Base-by-base conservation (phyloP, 2,113 vertebrate genomes). In the Synchiropus splendidus region DNA sequence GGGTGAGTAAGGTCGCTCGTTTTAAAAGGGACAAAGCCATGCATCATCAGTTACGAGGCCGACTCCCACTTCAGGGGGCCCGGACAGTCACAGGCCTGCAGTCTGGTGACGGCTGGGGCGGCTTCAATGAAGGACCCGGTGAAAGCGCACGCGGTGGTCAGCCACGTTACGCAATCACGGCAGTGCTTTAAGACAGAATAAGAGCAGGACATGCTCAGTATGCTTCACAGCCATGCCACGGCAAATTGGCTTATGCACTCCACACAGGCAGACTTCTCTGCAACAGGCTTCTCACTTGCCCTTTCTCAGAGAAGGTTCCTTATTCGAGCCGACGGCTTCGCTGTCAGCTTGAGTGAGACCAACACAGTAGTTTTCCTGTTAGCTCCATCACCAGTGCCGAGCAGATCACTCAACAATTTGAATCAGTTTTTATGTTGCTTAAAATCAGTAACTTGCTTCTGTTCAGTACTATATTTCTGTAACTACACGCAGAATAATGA, bases 191-290 rank as follows among this genome's bases (percentile, higher is more conserved):
- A 77, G 70, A 73, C 69, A 17, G 54, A 74, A 49, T 58, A 69
- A 64, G 59, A 74, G 50, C 71, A 52, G 62, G 60, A 67, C 74
- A 68, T 74, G 76, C 78, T 80, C 81, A 78, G 74, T 82, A 63
- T 67, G 59, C 67, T 45, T 60, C 52, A 48, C 12, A 63, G 59
- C 70, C 47, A 58, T 77, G 75, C 75, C 75, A 75, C 60, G 69
- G 72, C 75, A 77, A 82, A 82, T 79, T 79, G 79, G 79, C 78
- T 83, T 78, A 77, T 75, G 63, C 61, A 59, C 54, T 63, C 52
- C 63, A 66, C 62, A 58, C 67, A 59, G 61, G 45, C 65, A 61
- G 69, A 70, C 61, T 73, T 67, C 70, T 77, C 70, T 68, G 61
- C 46, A 71, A 64, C 59, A 61, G 68, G 51, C 54, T 73, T 70